Evolutionary conservation across 2,113 vertebrate genomes (phyloP), one percentile per base, ranked within the genome.

Genomic region (Gopherus evgoodei): DNA sequence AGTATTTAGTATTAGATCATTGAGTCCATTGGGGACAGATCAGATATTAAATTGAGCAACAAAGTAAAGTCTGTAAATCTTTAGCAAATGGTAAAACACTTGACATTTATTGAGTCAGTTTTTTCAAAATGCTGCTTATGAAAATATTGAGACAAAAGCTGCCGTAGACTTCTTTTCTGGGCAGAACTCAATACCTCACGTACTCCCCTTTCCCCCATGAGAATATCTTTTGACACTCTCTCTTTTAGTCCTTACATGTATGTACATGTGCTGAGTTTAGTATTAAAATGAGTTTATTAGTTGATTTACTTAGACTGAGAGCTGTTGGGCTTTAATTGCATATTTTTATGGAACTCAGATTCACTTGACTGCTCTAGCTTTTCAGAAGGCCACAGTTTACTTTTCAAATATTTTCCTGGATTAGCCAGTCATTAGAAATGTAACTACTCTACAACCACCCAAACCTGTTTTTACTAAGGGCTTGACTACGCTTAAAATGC

Each of bases 161-260:
- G 97, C 97, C 94, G 72, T 93, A 97, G 97, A 95, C 93, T 97
- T 87, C 90, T 94, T 78, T 96, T 94, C 94, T 96, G 97, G 95
- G 96, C 93, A 96, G 84, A 3, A 0, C 44, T 91, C 80, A 91
- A n/a, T 92, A 88, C 86, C 91, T 96, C 87, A 79, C 24, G 21
- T 50, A 91, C 92, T 91, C 94, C 95, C 95, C 96, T 95, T 93
- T 56, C 78, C 47, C 79, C 93, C 44, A 75, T 49, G 87, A 85
- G 38, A 1, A 0, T 91, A 44, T 86, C 91, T 95, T 97, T 97
- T 97, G 97, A 97, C 95, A 92, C 84, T 95, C 87, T 22, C 86
- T 25, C 10, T 95, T 89, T 97, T 84, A 94, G 90, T 91, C 57
- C 84, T 93, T 98, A 96, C 96, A 75, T 97, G 97, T 97, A 96